phyloP scores from a whole-genome alignment of 2,113 vertebrate genomes.

The Geococcyx californianus region DNA sequence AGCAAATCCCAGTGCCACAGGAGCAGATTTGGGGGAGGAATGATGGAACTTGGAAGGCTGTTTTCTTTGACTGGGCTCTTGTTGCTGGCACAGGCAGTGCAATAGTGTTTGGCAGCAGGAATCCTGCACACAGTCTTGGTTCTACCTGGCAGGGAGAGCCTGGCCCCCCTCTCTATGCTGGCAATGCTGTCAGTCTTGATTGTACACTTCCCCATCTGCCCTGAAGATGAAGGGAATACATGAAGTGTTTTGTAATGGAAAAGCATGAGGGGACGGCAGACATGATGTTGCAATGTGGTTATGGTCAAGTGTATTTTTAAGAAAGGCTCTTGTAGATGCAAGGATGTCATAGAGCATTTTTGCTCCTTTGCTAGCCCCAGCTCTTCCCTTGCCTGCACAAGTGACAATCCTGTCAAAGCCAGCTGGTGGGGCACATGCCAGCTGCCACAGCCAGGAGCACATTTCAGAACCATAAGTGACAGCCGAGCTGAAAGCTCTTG shows the following conservation, averaged over 20 bases:
- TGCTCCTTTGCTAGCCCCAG: background rate
- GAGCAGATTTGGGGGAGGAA: background rate
- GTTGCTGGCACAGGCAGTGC: background rate
- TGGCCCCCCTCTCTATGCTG: background rate
- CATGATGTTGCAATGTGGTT: fast-evolving
- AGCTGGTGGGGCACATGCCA: background rate
- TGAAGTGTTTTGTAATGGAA: background rate
- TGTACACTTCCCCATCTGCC: background rate
- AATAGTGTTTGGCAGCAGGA: background rate
- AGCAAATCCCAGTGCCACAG: background rate
- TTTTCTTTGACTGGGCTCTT: background rate
- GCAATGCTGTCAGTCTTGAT: background rate
- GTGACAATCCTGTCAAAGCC: background rate
- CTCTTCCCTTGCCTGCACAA: background rate
- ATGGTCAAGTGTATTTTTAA: background rate
- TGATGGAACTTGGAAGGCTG: fast-evolving
- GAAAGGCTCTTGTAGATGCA: background rate
- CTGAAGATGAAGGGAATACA: background rate
- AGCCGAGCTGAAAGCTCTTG: background rate
- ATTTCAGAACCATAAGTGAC: background rate
- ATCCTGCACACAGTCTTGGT: background rate
- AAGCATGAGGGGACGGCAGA: background rate
- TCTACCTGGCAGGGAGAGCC: background rate
- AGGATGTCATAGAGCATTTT: fast-evolving
- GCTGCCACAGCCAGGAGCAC: background rate